Percentiles rank a stretch among this genome's conserved stretches.
These are phyloP conservation scores for Drosophila kikkawai DNA, from an alignment of 1,140 invertebrate species.

Conservation along the genomic window DNA sequence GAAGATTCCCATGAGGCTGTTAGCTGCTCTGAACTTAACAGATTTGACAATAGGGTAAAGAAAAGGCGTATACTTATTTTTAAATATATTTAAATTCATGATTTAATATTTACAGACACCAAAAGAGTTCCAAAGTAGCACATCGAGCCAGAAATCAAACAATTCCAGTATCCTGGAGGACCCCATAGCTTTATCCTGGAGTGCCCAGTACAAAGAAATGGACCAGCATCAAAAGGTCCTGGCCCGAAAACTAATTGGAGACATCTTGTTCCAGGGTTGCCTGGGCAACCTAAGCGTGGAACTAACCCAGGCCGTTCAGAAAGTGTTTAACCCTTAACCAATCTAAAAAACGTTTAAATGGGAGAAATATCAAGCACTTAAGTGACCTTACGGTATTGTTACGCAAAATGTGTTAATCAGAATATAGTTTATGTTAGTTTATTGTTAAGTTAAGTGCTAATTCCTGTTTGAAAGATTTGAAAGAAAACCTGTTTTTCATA, in stretches of 20 bases:
- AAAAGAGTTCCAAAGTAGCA: too few species aligned
- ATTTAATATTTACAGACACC: neutral
- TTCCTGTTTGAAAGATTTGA: neutral
- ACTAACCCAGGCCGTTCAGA: neutral
- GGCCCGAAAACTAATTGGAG: constrained; percentile 9
- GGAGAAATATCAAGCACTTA: neutral
- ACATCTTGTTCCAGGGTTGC: constrained; percentile 11
- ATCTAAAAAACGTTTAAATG: neutral
- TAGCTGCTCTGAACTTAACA: neutral
- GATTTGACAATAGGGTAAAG: neutral
- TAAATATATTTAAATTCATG: neutral
- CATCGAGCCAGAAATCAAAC: neutral
- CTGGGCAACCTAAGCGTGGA: neutral
- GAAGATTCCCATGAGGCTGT: neutral
- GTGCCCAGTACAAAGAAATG: constrained; percentile 4
- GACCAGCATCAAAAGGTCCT: neutral
- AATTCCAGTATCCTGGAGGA: neutral
- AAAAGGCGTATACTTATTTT: neutral
- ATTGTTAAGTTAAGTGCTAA: neutral
- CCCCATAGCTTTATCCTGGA: constrained; percentile 3
- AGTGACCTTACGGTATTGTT: neutral
- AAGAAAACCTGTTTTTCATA: neutral
- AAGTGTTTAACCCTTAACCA: neutral
- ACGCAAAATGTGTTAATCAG: neutral
- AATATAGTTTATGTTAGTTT: neutral